These are phyloP conservation scores for Sericinus montela DNA, from an alignment of 2,888 invertebrate genomes.

Conservation along the genomic window DNA sequence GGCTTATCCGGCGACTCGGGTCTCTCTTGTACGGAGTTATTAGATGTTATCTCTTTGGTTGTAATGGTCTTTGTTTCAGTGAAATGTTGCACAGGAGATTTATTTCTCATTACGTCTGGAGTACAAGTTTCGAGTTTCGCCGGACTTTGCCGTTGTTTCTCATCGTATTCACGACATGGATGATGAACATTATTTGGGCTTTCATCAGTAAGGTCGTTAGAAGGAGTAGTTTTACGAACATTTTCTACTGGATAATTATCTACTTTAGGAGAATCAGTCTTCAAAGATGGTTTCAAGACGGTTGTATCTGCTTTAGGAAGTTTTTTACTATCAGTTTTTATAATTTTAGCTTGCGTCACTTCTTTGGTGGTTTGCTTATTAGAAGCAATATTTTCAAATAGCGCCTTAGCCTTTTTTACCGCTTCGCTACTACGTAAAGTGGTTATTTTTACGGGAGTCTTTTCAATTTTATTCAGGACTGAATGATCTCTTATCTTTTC, in stretches of 20 bases:
- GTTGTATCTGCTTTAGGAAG: slow-evolving; percentile 44
- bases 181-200: slow-evolving; percentile 30
- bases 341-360: slow-evolving; percentile 36
- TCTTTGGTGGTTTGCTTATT: slow-evolving; percentile 51
- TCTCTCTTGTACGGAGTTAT: slow-evolving; percentile 39
- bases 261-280: slow-evolving; percentile 37
- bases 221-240: slow-evolving; percentile 18
- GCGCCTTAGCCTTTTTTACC: slow-evolving; percentile 84
- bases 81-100: slow-evolving; percentile 26
- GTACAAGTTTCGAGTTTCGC: slow-evolving; percentile 38
- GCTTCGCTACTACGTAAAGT: slow-evolving; percentile 80
- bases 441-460: slow-evolving; percentile 52
- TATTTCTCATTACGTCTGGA: slow-evolving; percentile 39
- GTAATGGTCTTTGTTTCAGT: slow-evolving; percentile 42
- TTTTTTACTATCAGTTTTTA: slow-evolving; percentile 72
- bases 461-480: slow-evolving; percentile 29
- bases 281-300: slow-evolving; percentile 39
- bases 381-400: slow-evolving; percentile 83
- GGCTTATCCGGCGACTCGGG: slow-evolving; percentile 41
- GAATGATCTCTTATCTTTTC: slow-evolving; percentile 38
- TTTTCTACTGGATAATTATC: slow-evolving; percentile 43
- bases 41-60: slow-evolving; percentile 23
- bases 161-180: slow-evolving; percentile 26
- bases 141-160: slow-evolving; percentile 43
- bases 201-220: slow-evolving; percentile 33